Conservation (phyloP, 2,113 vertebrate genomes). For the Cavia porcellus region DNA sequence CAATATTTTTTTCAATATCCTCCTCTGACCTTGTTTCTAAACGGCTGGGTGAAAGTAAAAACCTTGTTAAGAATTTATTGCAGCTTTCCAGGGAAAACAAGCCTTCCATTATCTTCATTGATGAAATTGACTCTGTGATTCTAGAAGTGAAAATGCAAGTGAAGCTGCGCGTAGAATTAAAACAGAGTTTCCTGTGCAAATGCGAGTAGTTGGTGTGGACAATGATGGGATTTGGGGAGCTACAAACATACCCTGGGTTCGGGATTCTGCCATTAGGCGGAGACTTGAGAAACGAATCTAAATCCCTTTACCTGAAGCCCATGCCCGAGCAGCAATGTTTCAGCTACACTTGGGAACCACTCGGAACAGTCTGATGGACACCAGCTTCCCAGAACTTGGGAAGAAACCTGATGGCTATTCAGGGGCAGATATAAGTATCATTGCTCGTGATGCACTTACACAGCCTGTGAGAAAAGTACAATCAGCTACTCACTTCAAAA, state of each 20-base stretch:
- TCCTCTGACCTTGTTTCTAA: constrained; percentile 99
- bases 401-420: constrained; percentile 96
- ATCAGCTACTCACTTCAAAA: constrained; percentile 98
- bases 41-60: constrained; percentile 99
- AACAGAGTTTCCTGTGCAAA: constrained; percentile 98
- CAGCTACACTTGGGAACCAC: constrained; percentile 95
- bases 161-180: constrained; percentile 98
- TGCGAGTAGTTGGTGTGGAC: constrained; percentile 98
- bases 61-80: constrained; percentile 98
- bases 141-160: constrained; percentile 98
- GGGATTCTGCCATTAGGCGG: constrained; percentile 98
- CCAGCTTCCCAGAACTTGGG: constrained; percentile 93
- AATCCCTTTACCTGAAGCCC: constrained; percentile 97
- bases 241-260: constrained; percentile 99
- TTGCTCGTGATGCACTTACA: constrained; percentile 97
- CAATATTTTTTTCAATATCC: constrained; percentile 98
- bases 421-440: constrained; percentile 96
- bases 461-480: constrained; percentile 98
- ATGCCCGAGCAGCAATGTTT: constrained; percentile 96
- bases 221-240: constrained; percentile 98
- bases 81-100: constrained; percentile 96
- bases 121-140: constrained; percentile 97
- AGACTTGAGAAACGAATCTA: constrained; percentile 99
- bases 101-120: constrained; percentile 99
- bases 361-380: constrained; percentile 90